Base-by-base conservation (phyloP, 1,140 invertebrate genomes). In the Drosophila trapezifrons region DNA sequence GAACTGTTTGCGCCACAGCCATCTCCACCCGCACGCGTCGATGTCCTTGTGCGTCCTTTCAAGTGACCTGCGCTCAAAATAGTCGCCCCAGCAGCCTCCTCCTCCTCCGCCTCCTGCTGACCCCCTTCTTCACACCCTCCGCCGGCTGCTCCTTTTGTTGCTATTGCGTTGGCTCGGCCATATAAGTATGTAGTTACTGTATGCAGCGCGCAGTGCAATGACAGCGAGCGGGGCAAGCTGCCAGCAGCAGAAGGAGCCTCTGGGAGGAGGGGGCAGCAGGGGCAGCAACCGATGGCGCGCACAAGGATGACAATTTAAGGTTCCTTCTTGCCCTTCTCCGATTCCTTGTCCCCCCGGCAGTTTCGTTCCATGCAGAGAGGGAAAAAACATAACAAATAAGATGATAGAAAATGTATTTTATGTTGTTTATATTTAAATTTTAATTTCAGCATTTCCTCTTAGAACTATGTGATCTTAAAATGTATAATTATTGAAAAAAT, bases 1-100 rank as follows among this genome's bases (percentile, higher is more conserved):
- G 60, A 66, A 52, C 65, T 67, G 60, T 82, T 59, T 40, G 25
- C 67, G 55, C 37, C 73, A 70, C 42, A 73, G 40, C 66, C 43
- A 60, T 6, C 51, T 52, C 56, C 82, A 86, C 74, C 78, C 71
- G 47, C 60, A 47, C 58, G 29, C 72, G 37, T 29, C 56, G 59
- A 62, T 82, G 83, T 87, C 83, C 84, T 87, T 87, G 84, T 80
- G 57, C 65, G 80, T 83, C 84, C 67, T 80, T 89, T 87, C 79
- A 77, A 86, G 83, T 86, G 71, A 83, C 76, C 81, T 89, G 79
- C 56, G 72, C 79, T 86, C 54, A 66, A 82, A 86, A 86, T 85
- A 86, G 74, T 64, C 29, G 13, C 29, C 75, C 67, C 55, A 70
- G 59, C 46, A 60, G 62, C 45, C 72, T 43, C 58, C 54, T 15